A percentile compares a stretch with the other conserved stretches of the same genome.
Evolutionary conservation across 2,797 vertebrate genomes (phyloP).

Genomic region (Gymnopithys bicolor): DNA sequence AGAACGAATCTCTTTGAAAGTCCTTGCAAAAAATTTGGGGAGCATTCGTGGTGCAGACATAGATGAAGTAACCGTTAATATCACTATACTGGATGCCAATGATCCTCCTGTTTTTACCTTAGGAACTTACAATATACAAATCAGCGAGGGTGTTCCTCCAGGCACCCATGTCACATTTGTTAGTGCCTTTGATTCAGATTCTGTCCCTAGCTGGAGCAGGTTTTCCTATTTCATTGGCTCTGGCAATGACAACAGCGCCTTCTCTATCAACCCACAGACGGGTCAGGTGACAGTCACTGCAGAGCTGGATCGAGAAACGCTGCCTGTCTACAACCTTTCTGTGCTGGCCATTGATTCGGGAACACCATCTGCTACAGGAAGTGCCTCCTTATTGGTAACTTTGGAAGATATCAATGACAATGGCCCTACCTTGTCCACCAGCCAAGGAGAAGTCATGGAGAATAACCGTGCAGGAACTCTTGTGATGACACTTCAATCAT

Average conservation of each 20-base stretch:
- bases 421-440: conserved; percentile 86
- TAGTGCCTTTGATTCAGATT: conserved; percentile 95
- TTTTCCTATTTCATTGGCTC: conserved; percentile 92
- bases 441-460: conserved; percentile 90
- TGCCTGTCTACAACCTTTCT: conserved; percentile 91
- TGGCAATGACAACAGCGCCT: conserved; percentile 86
- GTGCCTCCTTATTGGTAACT: conserved; percentile 88
- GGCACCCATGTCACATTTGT: conserved; percentile 95
- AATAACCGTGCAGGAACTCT: conserved; percentile 89
- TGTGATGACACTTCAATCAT: conserved; percentile 86
- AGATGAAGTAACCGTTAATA: conserved; percentile 94
- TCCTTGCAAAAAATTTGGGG: conserved; percentile 94
- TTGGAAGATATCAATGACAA: conserved; percentile 98
- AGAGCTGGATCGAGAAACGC: conserved; percentile 90
- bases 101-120: conserved; percentile 95
- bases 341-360: conserved; percentile 92
- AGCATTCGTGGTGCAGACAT: conserved; percentile 93
- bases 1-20: conserved; percentile 91
- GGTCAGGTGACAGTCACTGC: conserved; percentile 94
- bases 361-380: conserved; percentile 90
- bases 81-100: conserved; percentile 95
- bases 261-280: conserved; percentile 92
- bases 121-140: conserved; percentile 86
- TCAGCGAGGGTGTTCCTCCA: conserved; percentile 90
- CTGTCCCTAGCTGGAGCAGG: conserved; percentile 96